These are phyloP conservation scores for Drosophila kanapiae DNA, from an alignment of 1,140 invertebrate genomes.

Conservation along the genomic window DNA sequence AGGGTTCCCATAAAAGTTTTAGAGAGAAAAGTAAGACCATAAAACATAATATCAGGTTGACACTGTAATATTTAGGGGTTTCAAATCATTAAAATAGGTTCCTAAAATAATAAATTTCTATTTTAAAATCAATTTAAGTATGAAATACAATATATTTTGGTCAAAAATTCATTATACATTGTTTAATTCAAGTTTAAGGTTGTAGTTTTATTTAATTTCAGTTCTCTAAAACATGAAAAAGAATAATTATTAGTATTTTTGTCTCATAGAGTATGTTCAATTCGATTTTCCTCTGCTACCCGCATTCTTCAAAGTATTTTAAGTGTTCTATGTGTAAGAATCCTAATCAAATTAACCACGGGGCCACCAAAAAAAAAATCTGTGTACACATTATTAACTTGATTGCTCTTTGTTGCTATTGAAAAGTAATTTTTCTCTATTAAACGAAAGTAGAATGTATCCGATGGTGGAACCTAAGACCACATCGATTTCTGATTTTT, in stretches of 20 bases:
- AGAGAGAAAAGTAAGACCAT: background rate
- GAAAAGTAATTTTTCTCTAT: constrained; percentile 69
- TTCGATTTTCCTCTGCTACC: constrained; percentile 10
- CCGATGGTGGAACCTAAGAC: background rate
- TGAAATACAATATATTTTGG: too few species aligned
- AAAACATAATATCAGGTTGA: too few species aligned
- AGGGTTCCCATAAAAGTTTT: background rate
- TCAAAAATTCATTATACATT: too few species aligned
- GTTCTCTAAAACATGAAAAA: too few species aligned
- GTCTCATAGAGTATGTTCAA: background rate
- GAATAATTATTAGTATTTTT: too few species aligned
- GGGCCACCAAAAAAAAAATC: constrained; percentile 43
- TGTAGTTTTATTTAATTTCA: too few species aligned
- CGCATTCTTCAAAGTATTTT: constrained; percentile 46
- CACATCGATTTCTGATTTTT: constrained; percentile 14
- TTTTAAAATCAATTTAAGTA: background rate
- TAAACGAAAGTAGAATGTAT: constrained; percentile 25
- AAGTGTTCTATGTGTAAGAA: constrained; percentile 32
- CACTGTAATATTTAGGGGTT: background rate
- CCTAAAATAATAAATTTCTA: background rate
- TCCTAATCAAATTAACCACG: constrained; percentile 70
- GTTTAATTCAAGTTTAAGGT: too few species aligned
- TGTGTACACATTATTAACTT: constrained; percentile 69
- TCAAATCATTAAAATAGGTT: background rate
- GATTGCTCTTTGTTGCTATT: constrained; percentile 48